These are phyloP conservation scores for Alectoris magna DNA, from an alignment of 2,797 vertebrate species.

Conservation along the genomic window DNA sequence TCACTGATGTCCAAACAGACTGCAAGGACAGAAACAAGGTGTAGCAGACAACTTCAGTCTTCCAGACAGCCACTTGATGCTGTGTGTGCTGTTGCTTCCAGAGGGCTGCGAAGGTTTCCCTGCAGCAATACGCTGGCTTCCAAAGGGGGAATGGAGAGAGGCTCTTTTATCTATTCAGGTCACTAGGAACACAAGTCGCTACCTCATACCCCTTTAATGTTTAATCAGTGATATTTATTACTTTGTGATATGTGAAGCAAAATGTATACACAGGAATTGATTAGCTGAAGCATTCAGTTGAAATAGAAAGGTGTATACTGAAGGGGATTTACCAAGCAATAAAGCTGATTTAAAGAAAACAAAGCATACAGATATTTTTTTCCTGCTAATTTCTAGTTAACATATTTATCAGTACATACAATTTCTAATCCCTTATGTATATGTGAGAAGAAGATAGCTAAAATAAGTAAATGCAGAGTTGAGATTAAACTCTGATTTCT, in stretches of 20 bases:
- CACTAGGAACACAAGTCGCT: not conserved
- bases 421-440: not conserved
- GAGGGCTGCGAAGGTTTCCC: not conserved
- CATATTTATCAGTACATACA: not conserved
- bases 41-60: not conserved
- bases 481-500: not conserved
- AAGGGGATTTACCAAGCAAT: not conserved
- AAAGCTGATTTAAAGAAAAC: not conserved
- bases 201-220: not conserved
- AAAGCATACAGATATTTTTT: not conserved
- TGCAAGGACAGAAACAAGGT: not conserved
- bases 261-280: slow-evolving; percentile 2
- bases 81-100: not conserved
- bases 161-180: not conserved
- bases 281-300: not conserved
- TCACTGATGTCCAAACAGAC: not conserved
- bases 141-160: not conserved
- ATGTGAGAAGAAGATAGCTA: not conserved
- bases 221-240: slow-evolving; percentile 16
- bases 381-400: not conserved
- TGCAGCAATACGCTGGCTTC: not conserved
- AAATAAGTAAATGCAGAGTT: not conserved
- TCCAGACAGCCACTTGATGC: not conserved
- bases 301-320: not conserved
- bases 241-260: not conserved